These are phyloP conservation scores for Halictus quadricinctus DNA, from an alignment of 2,888 invertebrate species.

Conservation along the genomic window DNA sequence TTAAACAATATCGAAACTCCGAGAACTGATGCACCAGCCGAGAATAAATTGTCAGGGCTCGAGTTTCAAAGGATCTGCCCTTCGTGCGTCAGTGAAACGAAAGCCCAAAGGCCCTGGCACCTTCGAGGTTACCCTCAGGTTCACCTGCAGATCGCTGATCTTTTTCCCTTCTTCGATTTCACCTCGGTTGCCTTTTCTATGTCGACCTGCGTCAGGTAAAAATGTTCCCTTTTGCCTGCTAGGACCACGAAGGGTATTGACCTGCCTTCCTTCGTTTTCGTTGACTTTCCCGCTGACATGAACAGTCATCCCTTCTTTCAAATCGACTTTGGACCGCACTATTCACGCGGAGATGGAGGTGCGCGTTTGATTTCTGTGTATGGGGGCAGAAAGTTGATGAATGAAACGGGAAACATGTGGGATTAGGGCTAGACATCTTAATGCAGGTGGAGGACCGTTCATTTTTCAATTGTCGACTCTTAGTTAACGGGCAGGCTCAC, in stretches of 20 bases:
- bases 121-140: not conserved
- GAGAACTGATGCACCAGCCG: not conserved
- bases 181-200: not conserved
- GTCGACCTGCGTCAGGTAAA: not conserved
- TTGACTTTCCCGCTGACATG: not conserved
- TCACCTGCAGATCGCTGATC: not conserved
- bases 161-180: slow-evolving; percentile 5
- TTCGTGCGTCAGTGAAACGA: not conserved
- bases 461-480: not conserved
- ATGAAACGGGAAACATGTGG: not conserved
- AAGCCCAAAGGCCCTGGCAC: not conserved
- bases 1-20: not conserved
- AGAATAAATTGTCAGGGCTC: not conserved
- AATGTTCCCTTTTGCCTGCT: not conserved
- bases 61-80: not conserved
- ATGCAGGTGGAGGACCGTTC: not conserved
- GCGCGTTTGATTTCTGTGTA: not conserved
- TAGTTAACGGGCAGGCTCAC: too few relatives aligned
- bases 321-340: not conserved
- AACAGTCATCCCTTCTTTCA: not conserved
- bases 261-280: not conserved
- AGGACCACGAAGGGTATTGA: not conserved
- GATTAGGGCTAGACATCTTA: not conserved
- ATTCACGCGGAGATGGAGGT: not conserved
- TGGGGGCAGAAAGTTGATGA: not conserved